Evolutionary conservation across 1,140 invertebrate species (phyloP).

Genomic region (Antheraea mylitta): DNA sequence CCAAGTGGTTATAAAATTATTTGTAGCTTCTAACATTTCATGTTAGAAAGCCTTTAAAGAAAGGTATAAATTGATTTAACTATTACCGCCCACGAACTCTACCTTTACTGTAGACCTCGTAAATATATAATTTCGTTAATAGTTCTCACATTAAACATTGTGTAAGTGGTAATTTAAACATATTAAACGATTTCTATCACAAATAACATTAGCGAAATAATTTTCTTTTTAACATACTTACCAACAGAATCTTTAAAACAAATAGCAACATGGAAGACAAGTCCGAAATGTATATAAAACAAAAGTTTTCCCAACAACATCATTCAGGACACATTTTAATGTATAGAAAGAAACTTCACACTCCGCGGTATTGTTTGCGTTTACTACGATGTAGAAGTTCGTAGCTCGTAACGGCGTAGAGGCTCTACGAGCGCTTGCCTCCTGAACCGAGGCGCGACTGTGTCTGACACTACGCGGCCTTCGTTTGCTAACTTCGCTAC

Average conservation of each 20-base stretch:
- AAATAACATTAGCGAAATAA: not conserved
- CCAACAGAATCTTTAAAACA: slow-evolving; percentile 73
- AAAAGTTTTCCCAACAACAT: slow-evolving; percentile 73
- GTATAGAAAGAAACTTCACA: slow-evolving; percentile 40
- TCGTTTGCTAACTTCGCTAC: slow-evolving; percentile 37
- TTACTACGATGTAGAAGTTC: slow-evolving; percentile 54
- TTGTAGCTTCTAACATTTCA: not conserved
- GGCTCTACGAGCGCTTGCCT: slow-evolving; percentile 44
- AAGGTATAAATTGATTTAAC: slow-evolving; percentile 7
- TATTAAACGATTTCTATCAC: not conserved
- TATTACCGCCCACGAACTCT: not conserved
- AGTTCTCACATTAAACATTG: not conserved
- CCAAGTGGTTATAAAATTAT: too few relatives aligned
- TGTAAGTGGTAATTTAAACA: not conserved
- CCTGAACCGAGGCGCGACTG: slow-evolving; percentile 49
- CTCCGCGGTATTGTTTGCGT: slow-evolving; percentile 34
- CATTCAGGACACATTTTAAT: slow-evolving; percentile 68
- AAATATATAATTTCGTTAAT: not conserved
- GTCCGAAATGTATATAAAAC: slow-evolving; percentile 75
- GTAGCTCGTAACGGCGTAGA: slow-evolving; percentile 47
- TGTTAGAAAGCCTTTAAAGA: not conserved
- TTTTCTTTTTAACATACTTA: slow-evolving; percentile 36
- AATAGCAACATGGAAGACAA: slow-evolving; percentile 75
- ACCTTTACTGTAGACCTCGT: not conserved
- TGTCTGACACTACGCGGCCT: slow-evolving; percentile 27